Conservation (phyloP, 2,797 vertebrate species). For the Pseudomugil tenellus region DNA sequence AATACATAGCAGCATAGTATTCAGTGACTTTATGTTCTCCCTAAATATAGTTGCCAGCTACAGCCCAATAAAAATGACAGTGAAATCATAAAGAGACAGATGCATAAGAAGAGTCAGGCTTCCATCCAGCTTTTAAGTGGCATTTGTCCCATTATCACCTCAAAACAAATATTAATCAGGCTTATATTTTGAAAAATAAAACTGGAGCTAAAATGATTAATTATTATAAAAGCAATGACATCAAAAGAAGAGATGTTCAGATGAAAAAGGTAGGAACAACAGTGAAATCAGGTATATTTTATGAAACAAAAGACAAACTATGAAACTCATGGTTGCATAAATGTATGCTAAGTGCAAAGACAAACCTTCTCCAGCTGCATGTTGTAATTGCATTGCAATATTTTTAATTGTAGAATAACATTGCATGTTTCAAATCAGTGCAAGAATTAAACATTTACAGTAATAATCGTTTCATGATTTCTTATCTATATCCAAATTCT, state of each 20-base stretch:
- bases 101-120: neutral
- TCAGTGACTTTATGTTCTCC: neutral
- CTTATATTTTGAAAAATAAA: neutral
- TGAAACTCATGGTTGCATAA: neutral
- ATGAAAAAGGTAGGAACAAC: neutral
- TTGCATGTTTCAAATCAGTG: no score
- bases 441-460: no score
- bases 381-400: no score
- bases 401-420: neutral
- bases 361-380: neutral
- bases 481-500: no score
- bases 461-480: no score
- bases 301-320: neutral
- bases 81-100: neutral
- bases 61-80: neutral
- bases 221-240: neutral
- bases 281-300: neutral
- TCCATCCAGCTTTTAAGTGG: neutral
- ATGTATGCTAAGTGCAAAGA: neutral
- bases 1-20: neutral
- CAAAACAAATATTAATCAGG: neutral
- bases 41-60: neutral
- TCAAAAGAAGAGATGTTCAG: neutral
- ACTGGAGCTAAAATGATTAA: neutral
- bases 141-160: neutral